Conservation (phyloP, 1,140 invertebrate species). For the Pseudomyrmex gracilis region DNA sequence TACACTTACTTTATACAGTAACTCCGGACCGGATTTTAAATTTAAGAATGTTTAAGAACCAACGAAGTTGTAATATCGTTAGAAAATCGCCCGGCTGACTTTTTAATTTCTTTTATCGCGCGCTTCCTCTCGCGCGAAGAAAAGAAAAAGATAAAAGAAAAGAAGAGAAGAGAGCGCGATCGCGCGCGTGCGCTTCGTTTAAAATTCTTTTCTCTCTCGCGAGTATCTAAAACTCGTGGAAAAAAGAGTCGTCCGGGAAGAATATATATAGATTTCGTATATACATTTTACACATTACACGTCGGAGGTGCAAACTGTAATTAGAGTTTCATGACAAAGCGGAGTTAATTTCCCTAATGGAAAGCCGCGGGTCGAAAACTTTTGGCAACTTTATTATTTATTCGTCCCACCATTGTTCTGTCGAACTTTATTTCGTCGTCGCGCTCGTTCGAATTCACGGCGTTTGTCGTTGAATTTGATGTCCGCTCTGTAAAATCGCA, state of each 20-base stretch:
- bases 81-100: not conserved
- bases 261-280: not conserved
- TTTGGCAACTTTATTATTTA: conserved; percentile 69
- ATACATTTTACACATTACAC: conserved; percentile 17
- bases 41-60: not conserved
- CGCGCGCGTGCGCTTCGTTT: not conserved
- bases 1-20: too few relatives aligned
- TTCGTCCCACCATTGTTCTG: conserved; percentile 49
- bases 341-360: conserved; percentile 65
- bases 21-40: not conserved
- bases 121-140: not conserved
- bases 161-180: not conserved
- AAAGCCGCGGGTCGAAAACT: conserved; percentile 61
- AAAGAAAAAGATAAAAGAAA: too few relatives aligned
- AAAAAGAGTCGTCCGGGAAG: not conserved
- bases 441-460: not conserved
- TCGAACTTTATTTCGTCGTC: too few relatives aligned
- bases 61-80: not conserved
- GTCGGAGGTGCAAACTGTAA: conserved; percentile 36
- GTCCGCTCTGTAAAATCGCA: not conserved
- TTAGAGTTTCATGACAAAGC: conserved; percentile 55
- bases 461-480: not conserved
- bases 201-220: conserved; percentile 2
- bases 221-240: not conserved
- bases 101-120: not conserved